Evolutionary conservation across 2,888 invertebrate species (phyloP).

Genomic region (Andrena trimmerana): DNA sequence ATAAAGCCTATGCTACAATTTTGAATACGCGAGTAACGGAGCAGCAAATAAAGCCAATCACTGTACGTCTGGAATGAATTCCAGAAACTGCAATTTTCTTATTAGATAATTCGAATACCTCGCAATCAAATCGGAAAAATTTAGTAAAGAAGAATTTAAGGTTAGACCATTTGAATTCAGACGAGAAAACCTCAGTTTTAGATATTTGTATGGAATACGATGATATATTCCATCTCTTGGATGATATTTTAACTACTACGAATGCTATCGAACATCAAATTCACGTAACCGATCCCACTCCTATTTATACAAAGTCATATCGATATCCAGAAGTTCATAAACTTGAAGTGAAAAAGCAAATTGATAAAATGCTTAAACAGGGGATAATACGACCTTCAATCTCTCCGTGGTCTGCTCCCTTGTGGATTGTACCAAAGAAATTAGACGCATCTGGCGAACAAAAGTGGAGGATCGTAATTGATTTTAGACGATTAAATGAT

Average conservation of each 20-base stretch:
- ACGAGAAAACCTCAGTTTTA: neutral
- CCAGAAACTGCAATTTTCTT: neutral
- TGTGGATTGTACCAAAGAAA: conserved; percentile 11
- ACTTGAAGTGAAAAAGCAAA: conserved; percentile 2
- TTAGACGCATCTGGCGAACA: neutral
- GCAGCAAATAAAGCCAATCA: conserved; percentile 2
- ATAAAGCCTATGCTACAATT: conserved; percentile 9
- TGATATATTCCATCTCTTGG: conserved; percentile 13
- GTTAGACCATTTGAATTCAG: conserved; percentile 3
- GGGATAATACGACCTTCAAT: neutral
- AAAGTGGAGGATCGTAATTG: conserved; percentile 14
- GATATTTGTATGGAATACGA: conserved; percentile 1
- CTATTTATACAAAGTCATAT: conserved; percentile 4
- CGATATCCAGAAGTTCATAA: conserved; percentile 9
- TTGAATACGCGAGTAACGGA: conserved; percentile 12
- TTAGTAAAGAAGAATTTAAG: conserved; percentile 5
- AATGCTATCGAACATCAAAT: conserved; percentile 18
- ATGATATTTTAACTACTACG: neutral
- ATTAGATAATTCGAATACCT: neutral
- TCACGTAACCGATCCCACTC: neutral
- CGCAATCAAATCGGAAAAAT: neutral
- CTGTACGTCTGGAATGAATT: conserved; percentile 1
- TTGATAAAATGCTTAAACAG: conserved; percentile 1
- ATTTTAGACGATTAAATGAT: conserved; percentile 4
- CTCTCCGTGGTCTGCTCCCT: neutral